Conservation (phyloP, 2,888 invertebrate genomes). For the Malacosoma neustria region DNA sequence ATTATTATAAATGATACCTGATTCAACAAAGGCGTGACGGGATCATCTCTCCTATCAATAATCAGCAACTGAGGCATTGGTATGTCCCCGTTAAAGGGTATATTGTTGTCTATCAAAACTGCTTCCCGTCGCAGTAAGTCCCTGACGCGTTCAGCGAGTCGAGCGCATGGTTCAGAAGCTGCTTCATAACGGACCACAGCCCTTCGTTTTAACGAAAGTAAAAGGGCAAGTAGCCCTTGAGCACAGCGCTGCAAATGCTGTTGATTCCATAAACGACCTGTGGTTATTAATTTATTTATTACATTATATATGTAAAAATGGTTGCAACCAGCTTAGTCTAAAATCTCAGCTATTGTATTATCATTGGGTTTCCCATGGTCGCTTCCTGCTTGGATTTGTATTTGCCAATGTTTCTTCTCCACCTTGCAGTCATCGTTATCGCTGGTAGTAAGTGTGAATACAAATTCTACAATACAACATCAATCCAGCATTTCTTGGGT, state of each 20-base stretch:
- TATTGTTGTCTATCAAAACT: conserved; percentile 88
- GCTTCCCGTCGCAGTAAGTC: conserved; percentile 93
- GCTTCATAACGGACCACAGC: conserved; percentile 92
- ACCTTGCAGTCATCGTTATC: no score
- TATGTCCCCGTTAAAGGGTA: conserved; percentile 83
- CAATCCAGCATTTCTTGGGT: no score
- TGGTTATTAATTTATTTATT: neutral
- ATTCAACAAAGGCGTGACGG: conserved; percentile 95
- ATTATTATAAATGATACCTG: no score
- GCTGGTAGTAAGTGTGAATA: no score
- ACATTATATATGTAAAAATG: no score
- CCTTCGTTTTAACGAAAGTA: conserved; percentile 92
- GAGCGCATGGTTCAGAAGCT: conserved; percentile 88
- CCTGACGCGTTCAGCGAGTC: conserved; percentile 88
- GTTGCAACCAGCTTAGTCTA: no score
- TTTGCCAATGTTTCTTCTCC: no score
- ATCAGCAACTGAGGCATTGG: conserved; percentile 89
- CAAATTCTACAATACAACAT: no score
- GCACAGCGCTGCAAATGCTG: conserved; percentile 84
- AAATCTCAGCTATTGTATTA: no score
- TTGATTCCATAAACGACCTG: conserved; percentile 85
- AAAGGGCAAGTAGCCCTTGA: conserved; percentile 88
- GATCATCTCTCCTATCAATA: conserved; percentile 94
- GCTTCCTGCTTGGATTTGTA: no score
- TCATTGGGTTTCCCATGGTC: no score